These are phyloP conservation scores for Papilio helenus DNA, from an alignment of 1,140 invertebrate species.

Conservation along the genomic window DNA sequence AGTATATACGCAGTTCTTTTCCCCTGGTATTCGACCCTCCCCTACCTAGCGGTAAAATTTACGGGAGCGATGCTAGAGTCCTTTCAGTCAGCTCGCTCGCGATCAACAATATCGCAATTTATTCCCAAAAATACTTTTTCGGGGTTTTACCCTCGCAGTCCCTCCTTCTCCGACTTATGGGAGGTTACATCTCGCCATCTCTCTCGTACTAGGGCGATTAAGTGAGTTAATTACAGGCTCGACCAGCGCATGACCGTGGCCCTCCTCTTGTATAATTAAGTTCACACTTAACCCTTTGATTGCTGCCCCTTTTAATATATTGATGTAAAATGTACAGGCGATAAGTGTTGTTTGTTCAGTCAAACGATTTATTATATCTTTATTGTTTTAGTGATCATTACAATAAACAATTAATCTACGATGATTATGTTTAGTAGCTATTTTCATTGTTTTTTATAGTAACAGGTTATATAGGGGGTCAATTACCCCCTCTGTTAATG, in stretches of 20 bases:
- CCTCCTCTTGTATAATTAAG: constrained; percentile 32
- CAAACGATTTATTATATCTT: constrained; percentile 26
- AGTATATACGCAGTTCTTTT: neutral
- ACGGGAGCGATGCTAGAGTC: neutral
- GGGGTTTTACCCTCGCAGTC: neutral
- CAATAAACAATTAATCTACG: neutral
- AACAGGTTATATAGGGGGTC: no score
- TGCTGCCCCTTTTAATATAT: constrained; percentile 26
- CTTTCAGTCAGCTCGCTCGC: neutral
- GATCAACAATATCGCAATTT: constrained; percentile 19
- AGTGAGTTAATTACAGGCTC: constrained; percentile 38
- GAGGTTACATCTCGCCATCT: neutral
- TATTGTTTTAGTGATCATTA: neutral
- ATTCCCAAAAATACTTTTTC: constrained; percentile 10
- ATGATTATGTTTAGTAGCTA: no score
- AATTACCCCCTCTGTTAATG: no score
- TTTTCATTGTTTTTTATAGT: no score
- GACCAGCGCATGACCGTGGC: constrained; percentile 31
- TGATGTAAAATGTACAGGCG: constrained; percentile 5
- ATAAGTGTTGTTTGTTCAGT: constrained; percentile 8
- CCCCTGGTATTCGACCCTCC: neutral
- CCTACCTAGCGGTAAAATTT: neutral
- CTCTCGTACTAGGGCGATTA: constrained; percentile 11
- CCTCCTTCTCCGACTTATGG: neutral
- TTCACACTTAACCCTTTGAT: constrained; percentile 34